Percentiles rank a stretch among this genome's conserved stretches.
Conservation (phyloP, 2,113 vertebrate species). For the Aldabrachelys gigantea region DNA sequence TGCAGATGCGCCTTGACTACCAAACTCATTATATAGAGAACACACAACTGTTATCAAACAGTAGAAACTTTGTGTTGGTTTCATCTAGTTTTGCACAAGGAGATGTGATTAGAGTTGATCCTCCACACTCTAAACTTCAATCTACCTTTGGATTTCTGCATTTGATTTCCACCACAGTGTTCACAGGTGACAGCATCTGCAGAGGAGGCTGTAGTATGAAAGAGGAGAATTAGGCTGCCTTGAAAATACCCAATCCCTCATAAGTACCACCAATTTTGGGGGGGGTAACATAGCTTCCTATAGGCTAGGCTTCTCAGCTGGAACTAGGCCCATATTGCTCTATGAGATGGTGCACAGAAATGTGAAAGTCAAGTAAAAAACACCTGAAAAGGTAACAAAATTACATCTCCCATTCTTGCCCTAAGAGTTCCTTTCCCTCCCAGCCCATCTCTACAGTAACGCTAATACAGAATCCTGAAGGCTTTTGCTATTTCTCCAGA, state of each 20-base stretch:
- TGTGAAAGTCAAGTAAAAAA: not conserved
- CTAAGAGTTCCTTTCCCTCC: not conserved
- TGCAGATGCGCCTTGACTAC: not conserved
- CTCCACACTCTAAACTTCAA: not conserved
- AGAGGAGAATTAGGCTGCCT: too few species aligned
- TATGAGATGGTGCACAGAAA: not conserved
- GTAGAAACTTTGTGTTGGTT: not conserved
- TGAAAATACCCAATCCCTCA: not conserved
- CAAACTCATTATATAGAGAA: not conserved
- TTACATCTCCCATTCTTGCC: not conserved
- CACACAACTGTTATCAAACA: not conserved
- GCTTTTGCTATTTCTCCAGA: not conserved
- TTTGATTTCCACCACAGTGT: not conserved
- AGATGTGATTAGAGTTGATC: not conserved
- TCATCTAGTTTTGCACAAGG: not conserved
- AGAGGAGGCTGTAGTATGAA: not conserved
- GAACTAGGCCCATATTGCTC: not conserved
- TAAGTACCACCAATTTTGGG: not conserved
- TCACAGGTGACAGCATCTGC: not conserved
- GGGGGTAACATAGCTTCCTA: not conserved
- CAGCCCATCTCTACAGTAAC: fast-evolving
- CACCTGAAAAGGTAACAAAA: constrained; percentile 1
- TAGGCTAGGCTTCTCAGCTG: not conserved
- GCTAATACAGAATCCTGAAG: not conserved
- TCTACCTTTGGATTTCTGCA: not conserved